Evolutionary conservation across 2,888 invertebrate species (phyloP).

Genomic region (Brenthis hecate): DNA sequence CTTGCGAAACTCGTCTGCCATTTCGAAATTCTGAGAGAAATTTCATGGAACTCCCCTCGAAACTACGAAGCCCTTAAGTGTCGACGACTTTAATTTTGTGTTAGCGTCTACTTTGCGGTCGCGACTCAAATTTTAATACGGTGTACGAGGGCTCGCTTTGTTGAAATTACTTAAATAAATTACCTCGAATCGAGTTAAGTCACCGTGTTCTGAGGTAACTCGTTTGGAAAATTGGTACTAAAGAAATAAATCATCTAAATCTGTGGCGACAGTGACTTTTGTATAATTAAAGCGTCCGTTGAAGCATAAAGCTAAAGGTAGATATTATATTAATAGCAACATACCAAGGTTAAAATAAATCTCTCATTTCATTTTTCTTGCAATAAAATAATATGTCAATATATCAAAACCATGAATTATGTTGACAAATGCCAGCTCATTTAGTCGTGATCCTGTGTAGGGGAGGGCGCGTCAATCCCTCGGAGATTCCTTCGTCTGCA

Average conservation of each 20-base stretch:
- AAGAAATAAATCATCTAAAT: slow-evolving; percentile 41
- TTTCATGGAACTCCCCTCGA: slow-evolving; percentile 75
- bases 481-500: slow-evolving; percentile 54
- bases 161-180: slow-evolving; percentile 77
- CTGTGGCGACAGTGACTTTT: slow-evolving; percentile 25
- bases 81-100: slow-evolving; percentile 81
- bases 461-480: slow-evolving; percentile 50
- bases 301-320: not conserved
- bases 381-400: slow-evolving; percentile 28
- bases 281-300: slow-evolving; percentile 18
- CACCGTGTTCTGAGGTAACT: slow-evolving; percentile 52
- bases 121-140: slow-evolving; percentile 77
- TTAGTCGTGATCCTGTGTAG: slow-evolving; percentile 65
- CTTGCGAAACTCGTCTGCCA: slow-evolving; percentile 81
- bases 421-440: slow-evolving; percentile 65
- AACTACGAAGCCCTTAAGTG: slow-evolving; percentile 80
- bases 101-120: slow-evolving; percentile 80
- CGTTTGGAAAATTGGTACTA: slow-evolving; percentile 60
- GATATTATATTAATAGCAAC: not conserved
- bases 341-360: not conserved
- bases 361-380: slow-evolving; percentile 11
- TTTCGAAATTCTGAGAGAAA: slow-evolving; percentile 79
- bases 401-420: slow-evolving; percentile 38
- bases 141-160: slow-evolving; percentile 69
- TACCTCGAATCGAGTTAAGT: slow-evolving; percentile 69